Evolutionary conservation across 2,888 invertebrate genomes (phyloP), one percentile per base, ranked within the genome.

Genomic region (Dichetophora obliterata): DNA sequence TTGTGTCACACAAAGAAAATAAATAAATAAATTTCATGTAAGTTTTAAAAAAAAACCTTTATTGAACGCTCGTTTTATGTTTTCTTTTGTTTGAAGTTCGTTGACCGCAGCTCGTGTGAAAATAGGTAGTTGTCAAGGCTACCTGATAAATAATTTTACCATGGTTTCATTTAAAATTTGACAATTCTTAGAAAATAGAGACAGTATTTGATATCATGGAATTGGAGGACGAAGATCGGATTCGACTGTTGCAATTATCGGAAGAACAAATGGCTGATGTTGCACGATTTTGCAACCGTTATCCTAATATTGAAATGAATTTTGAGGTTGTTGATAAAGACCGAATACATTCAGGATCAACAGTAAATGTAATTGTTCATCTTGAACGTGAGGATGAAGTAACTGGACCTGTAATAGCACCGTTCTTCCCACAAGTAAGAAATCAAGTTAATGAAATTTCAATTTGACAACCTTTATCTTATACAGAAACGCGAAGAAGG

Each of bases 371-470:
- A 0, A 92, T 94, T 16, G 98, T 99, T 27, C 94, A 95, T 77
- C 89, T 99, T 82, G 99, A 99, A 89, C 91, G 99, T 78, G 99
- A 99, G 87, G 99, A 99, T 90, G 99, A 99, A 88, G 93, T 97
- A 50, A 94, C 94, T 0, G 99, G 99, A 0, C 98, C 98, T 0
- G 99, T 99, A 43, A 96, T 99, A 77, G 99, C 99, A 0, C 99
- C 99, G 0, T 96, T 97, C 91, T 99, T 98, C 92, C 99, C 99
- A 14, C 96, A 96, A 93, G 95, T 95, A 82, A 75, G n/a, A 19
- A 16, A 71, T 34, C 34, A 19, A 3, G 1, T 34, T 5, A n/a
- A 11, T 59, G 27, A 3, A 0, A 37, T 63, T 48, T 68, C 9
- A 11, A 52, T 72, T 59, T 70, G 50, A 37, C 43, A 27, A 63